These are phyloP conservation scores for Manacus vitellinus DNA, from an alignment of 2,113 vertebrate species.

Conservation along the genomic window DNA sequence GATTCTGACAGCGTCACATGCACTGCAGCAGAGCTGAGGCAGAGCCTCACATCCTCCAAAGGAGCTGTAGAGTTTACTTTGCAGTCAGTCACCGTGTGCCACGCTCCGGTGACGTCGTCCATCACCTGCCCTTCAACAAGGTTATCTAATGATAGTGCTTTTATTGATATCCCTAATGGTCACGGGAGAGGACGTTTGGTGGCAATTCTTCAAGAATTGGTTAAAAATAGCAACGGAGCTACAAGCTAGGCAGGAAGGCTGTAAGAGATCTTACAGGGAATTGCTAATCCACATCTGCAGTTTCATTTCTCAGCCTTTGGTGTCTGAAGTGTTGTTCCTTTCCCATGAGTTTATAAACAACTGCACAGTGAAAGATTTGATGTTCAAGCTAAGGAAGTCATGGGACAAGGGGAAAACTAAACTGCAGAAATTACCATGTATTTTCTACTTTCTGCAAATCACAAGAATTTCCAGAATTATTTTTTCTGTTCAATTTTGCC, in stretches of 20 bases:
- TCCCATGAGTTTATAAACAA: background rate
- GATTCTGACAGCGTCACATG: background rate
- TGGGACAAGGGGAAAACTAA: background rate
- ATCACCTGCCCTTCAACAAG: constrained; percentile 20
- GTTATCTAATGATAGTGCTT: background rate
- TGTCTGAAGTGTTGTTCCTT: background rate
- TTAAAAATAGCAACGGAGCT: constrained; percentile 4
- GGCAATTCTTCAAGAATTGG: background rate
- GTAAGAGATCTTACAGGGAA: background rate
- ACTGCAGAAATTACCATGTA: background rate
- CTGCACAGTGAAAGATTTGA: background rate
- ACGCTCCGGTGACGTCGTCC: accelerated
- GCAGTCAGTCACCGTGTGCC: background rate
- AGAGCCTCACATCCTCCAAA: background rate
- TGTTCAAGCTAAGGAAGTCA: background rate
- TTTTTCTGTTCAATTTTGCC: background rate
- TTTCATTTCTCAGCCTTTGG: background rate
- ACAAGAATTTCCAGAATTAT: background rate
- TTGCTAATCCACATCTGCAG: background rate
- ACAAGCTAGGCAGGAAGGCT: background rate
- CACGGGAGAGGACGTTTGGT: background rate
- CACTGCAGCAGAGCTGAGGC: background rate
- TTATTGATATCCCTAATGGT: constrained; percentile 13
- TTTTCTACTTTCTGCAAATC: background rate
- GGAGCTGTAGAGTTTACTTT: background rate